Base-by-base conservation (phyloP, 2,888 invertebrate genomes). In the Trilocha varians region DNA sequence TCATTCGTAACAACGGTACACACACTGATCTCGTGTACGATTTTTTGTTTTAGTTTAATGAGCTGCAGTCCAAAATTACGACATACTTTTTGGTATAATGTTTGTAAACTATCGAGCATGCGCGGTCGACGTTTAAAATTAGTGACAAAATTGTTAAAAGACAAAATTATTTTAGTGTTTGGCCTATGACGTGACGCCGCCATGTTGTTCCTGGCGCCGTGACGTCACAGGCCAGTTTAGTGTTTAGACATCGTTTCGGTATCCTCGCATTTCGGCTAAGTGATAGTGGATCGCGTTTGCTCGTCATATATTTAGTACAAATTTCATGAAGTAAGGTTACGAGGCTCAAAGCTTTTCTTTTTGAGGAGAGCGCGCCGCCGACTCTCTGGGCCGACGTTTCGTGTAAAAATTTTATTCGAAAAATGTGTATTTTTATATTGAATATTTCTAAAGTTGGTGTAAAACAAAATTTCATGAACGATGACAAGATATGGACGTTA, bases 381-480 rank as follows among this genome's bases (percentile, higher is more conserved):
- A 67, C 65, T 65, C 61, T 52, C 55, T 52, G 48, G 62, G 59
- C 69, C 71, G 64, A 62, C 70, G 67, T 67, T 75, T 82, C 83
- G 79, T 84, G 85, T 85, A 86, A 78, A 83, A 86, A 83, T 80
- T 80, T 83, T 85, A 84, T 86, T 82, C 83, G 25, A 25, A 77
- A 85, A 82, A 87, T 86, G 83, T 83, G 84, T 87, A 87, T 87
- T 87, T 87, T 87, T 87, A 85, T 87, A 87, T 87, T 79, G 83
- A 84, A 87, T 87, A 87, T 87, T 87, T 87, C 86, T 87, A 87
- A 86, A 85, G 84, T 86, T 83, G 86, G 80, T 87, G 83, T 87
- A 86, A 88, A 87, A 82, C 85, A 86, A 86, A 87, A 87, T 87
- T 88, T 87, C 83, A 83, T 87, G 11, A 84, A 82, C 77, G 71